A percentile compares a stretch with the other conserved stretches of the same genome.
Evolutionary conservation across 2,113 vertebrate genomes (phyloP).

Genomic region (Neogobius melanostomus): DNA sequence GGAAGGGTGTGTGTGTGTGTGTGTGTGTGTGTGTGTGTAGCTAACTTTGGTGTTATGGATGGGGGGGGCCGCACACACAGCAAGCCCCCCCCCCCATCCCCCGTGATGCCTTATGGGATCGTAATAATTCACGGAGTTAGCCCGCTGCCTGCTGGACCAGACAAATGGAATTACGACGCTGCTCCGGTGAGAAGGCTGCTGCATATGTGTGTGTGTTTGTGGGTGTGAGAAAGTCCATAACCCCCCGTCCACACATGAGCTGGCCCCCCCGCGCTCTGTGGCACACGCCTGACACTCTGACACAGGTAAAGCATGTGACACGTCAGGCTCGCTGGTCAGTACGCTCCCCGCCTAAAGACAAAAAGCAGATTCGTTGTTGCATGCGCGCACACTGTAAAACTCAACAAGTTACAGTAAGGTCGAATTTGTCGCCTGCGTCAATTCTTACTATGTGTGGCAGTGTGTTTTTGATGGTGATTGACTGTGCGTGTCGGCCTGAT

Average conservation of each 20-base stretch:
- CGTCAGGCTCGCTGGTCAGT: slow-evolving; percentile 47
- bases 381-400: too few species aligned
- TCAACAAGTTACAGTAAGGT: too few species aligned
- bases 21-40: slow-evolving; percentile 70
- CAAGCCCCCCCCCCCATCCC: slow-evolving; percentile 37
- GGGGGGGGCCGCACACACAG: slow-evolving; percentile 75
- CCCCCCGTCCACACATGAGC: slow-evolving; percentile 27
- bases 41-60: slow-evolving; percentile 89
- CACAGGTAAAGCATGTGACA: slow-evolving; percentile 65
- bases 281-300: slow-evolving; percentile 50
- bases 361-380: too few species aligned
- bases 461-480: too few species aligned
- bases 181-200: slow-evolving; percentile 76
- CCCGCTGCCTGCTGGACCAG: slow-evolving; percentile 79
- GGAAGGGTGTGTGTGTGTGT: slow-evolving; percentile 50
- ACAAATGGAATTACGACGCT: slow-evolving; percentile 78
- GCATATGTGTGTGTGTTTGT: slow-evolving; percentile 47
- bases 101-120: slow-evolving; percentile 72
- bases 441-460: too few species aligned
- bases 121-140: slow-evolving; percentile 89
- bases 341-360: not conserved
- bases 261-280: slow-evolving; percentile 26
- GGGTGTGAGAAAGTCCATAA: slow-evolving; percentile 57
- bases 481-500: too few species aligned
- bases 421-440: too few species aligned